These are phyloP conservation scores for Glaucidium brasilianum DNA, from an alignment of 2,113 vertebrate genomes.

Conservation along the genomic window DNA sequence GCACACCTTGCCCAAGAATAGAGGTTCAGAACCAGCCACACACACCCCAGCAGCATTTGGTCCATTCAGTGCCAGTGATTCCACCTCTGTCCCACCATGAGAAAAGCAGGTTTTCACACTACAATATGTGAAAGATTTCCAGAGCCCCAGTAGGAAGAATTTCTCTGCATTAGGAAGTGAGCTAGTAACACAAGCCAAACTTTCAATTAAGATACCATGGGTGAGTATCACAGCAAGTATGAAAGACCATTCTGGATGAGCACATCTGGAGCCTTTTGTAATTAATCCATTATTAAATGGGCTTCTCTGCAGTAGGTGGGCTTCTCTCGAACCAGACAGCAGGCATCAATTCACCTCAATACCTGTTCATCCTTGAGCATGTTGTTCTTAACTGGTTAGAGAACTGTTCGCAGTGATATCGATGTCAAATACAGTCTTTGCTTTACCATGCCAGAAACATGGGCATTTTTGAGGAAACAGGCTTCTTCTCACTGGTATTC, in stretches of 20 bases:
- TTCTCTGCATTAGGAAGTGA: neutral
- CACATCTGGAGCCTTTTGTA: neutral
- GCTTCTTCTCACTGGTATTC: neutral
- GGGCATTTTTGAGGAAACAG: neutral
- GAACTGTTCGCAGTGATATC: neutral
- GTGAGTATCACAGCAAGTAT: neutral
- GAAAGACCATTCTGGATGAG: neutral
- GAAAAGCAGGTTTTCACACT: neutral
- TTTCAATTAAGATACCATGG: neutral
- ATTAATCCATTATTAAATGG: neutral
- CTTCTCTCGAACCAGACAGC: neutral
- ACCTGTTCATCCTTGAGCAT: neutral
- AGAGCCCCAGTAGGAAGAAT: neutral
- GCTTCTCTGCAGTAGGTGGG: neutral
- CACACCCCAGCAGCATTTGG: neutral
- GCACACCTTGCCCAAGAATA: neutral
- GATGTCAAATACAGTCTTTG: neutral
- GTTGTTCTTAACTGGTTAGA: neutral
- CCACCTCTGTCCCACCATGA: fast-evolving
- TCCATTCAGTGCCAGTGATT: neutral
- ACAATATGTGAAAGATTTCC: fast-evolving
- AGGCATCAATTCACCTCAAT: neutral
- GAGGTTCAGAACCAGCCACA: neutral
- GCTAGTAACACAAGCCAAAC: neutral
- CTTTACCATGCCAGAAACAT: neutral